phyloP scores from a whole-genome alignment of 2,888 invertebrate genomes.

The Junonia oenone region DNA sequence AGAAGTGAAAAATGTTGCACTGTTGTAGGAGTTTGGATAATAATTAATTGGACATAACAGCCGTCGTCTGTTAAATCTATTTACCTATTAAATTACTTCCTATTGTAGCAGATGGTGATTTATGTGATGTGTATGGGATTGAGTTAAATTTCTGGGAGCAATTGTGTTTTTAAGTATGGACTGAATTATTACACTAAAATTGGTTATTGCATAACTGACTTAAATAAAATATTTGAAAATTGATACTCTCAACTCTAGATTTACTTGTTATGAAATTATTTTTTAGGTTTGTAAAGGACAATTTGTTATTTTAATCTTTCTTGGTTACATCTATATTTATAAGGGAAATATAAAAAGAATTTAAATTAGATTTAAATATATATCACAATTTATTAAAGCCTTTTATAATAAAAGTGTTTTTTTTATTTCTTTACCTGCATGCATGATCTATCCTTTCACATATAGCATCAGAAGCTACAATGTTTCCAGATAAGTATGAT shows the following conservation, averaged over 20 bases:
- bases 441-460: slow-evolving; percentile 75
- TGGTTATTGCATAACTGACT: slow-evolving; percentile 3
- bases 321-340: slow-evolving; percentile 15
- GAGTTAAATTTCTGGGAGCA: slow-evolving; percentile 7
- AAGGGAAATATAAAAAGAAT: slow-evolving; percentile 22
- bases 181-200: background rate
- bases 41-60: background rate
- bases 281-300: slow-evolving; percentile 23
- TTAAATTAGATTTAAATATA: slow-evolving; percentile 25
- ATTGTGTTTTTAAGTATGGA: slow-evolving; percentile 10
- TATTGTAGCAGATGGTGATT: background rate
- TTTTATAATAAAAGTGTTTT: slow-evolving; percentile 23
- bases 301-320: slow-evolving; percentile 21
- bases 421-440: slow-evolving; percentile 48
- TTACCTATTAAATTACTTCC: background rate
- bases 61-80: background rate
- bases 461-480: slow-evolving; percentile 72
- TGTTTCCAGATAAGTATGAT: slow-evolving; percentile 75
- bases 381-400: slow-evolving; percentile 33
- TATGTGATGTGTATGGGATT: slow-evolving; percentile 10
- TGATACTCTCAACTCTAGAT: slow-evolving; percentile 23
- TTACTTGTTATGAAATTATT: slow-evolving; percentile 20
- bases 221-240: slow-evolving; percentile 5
- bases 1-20: background rate
- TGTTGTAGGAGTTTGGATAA: background rate